Evolutionary conservation across 1,140 invertebrate species (phyloP).

Genomic region (Drosophila oshimai): DNA sequence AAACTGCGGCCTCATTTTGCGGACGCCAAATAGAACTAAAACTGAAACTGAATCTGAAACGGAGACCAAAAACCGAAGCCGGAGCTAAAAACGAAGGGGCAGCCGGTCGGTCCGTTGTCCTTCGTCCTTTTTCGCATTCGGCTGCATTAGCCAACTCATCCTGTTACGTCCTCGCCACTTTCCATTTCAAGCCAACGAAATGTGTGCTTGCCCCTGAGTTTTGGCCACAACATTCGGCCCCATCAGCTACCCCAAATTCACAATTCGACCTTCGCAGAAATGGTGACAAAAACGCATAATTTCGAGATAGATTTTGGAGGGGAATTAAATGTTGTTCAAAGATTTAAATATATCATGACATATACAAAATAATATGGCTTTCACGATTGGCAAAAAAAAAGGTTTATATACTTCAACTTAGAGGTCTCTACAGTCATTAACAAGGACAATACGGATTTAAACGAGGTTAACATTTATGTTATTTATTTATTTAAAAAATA

Average conservation of each 20-base stretch:
- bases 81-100: neutral
- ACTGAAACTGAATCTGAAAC: slow-evolving; percentile 11
- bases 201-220: neutral
- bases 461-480: too few relatives aligned
- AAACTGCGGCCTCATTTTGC: slow-evolving; percentile 57
- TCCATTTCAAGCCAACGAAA: neutral
- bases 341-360: too few relatives aligned
- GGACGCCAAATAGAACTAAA: slow-evolving; percentile 6
- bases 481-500: too few relatives aligned
- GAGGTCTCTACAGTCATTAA: too few relatives aligned
- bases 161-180: neutral
- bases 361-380: too few relatives aligned
- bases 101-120: slow-evolving; percentile 8
- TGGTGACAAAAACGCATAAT: neutral
- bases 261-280: neutral
- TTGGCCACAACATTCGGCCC: neutral
- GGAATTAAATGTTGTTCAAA: too few relatives aligned
- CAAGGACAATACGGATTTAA: too few relatives aligned
- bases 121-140: slow-evolving; percentile 16
- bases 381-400: too few relatives aligned
- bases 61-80: neutral
- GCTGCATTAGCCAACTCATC: slow-evolving; percentile 6
- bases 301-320: too few relatives aligned
- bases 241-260: neutral
- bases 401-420: too few relatives aligned